phyloP scores from a whole-genome alignment of 2,113 vertebrate species.

The Smithornis capensis region DNA sequence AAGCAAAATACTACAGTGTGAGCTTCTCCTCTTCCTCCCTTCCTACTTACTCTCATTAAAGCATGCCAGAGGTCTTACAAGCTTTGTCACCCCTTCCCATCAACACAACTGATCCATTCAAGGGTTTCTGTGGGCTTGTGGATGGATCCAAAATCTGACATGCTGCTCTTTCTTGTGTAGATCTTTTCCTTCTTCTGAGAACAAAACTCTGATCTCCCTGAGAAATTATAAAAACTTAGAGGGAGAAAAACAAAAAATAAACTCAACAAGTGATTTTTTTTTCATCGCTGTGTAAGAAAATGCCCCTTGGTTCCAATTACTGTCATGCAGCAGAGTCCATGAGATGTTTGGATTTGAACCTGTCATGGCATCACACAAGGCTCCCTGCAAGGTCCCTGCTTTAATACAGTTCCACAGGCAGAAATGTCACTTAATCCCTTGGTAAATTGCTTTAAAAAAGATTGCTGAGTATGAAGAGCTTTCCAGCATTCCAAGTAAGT shows the following conservation, averaged over 20 bases:
- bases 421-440: background rate
- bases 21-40: background rate
- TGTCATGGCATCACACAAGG: background rate
- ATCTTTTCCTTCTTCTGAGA: background rate
- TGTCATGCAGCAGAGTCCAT: background rate
- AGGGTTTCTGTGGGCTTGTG: background rate
- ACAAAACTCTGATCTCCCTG: background rate
- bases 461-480: background rate
- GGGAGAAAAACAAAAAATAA: background rate
- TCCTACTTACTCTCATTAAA: background rate
- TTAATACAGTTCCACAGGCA: background rate
- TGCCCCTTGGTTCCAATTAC: background rate
- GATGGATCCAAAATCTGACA: background rate
- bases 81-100: background rate
- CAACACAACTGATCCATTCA: background rate
- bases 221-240: accelerated
- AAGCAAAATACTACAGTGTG: background rate
- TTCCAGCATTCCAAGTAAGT: background rate
- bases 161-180: background rate
- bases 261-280: background rate
- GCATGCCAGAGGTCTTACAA: background rate
- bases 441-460: background rate
- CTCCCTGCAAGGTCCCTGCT: background rate
- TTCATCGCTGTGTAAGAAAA: background rate
- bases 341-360: background rate